Evolutionary conservation across 2,797 vertebrate genomes (phyloP), one percentile per base, ranked within the genome.

Genomic region (Phataginus tetradactyla): DNA sequence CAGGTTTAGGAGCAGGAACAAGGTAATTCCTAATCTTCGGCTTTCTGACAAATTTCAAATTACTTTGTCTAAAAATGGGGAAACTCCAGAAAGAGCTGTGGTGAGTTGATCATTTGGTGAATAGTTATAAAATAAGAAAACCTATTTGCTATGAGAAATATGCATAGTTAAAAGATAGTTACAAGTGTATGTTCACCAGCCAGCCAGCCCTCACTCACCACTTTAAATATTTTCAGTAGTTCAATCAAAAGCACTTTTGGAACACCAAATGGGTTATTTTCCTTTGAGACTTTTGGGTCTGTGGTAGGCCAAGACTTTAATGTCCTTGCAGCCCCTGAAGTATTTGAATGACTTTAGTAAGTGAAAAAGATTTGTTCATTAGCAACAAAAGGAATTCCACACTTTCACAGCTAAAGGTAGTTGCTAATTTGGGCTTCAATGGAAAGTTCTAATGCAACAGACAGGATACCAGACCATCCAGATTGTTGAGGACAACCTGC

Each of bases 191-290:
- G 23, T 29, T 49, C 8, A 20, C 61, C 32, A 81, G 27, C 49
- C 72, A 95, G 72, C n/a, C 92, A 55, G 45, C 15, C 78, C 55
- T 87, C 32, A 51, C 57, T 94, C 20, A 12, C n/a, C 90, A 78
- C 66, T 61, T 68, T 68, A 72, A 94, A 80, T 42, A 88, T 72
- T 80, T 75, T 75, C 81, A 49, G 34, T 51, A 87, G 93, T 74
- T 57, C 63, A 92, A 93, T 94, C 77, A 95, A 96, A 97, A 64
- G 81, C 10, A 7, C 42, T 88, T 88, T 91, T 91, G 81, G 97
- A 81, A 75, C 64, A 88, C 78, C 86, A 61, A 80, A 64, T 18
- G 80, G 83, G 68, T 79, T 49, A 59, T 69, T 95, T 96, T 91
- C 80, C 95, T 91, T 79, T 84, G 94, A 68, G 64, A 77, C 57